These are phyloP conservation scores for Egretta garzetta DNA, from an alignment of 2,113 vertebrate species.

Conservation along the genomic window DNA sequence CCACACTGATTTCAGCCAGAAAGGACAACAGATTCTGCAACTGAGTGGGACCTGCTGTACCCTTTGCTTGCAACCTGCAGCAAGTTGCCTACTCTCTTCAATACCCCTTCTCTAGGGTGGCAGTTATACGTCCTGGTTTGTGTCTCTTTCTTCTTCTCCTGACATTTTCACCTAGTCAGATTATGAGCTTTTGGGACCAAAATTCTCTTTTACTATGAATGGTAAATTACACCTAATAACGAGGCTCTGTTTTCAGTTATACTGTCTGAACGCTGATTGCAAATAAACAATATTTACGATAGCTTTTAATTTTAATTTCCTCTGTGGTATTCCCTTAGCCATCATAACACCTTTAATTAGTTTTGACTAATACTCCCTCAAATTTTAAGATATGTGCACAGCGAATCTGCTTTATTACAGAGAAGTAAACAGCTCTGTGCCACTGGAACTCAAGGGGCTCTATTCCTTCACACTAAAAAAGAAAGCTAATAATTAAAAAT, in stretches of 20 bases:
- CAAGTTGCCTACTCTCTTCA: not conserved
- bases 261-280: not conserved
- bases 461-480: not conserved
- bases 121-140: not conserved
- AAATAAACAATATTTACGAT: constrained; percentile 42
- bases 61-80: not conserved
- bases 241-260: not conserved
- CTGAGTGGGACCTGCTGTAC: not conserved
- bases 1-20: not conserved
- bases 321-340: not conserved
- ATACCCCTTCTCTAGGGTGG: not conserved
- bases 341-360: not conserved
- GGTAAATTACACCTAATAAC: not conserved
- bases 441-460: not conserved
- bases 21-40: rapidly evolving
- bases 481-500: not conserved
- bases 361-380: not conserved
- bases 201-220: not conserved
- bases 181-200: not conserved
- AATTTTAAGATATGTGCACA: not conserved
- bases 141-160: not conserved
- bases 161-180: not conserved
- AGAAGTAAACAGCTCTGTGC: not conserved
- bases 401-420: not conserved
- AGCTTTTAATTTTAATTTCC: not conserved